These are phyloP conservation scores for Vidua chalybeata DNA, from an alignment of 2,113 vertebrate species.

Conservation along the genomic window DNA sequence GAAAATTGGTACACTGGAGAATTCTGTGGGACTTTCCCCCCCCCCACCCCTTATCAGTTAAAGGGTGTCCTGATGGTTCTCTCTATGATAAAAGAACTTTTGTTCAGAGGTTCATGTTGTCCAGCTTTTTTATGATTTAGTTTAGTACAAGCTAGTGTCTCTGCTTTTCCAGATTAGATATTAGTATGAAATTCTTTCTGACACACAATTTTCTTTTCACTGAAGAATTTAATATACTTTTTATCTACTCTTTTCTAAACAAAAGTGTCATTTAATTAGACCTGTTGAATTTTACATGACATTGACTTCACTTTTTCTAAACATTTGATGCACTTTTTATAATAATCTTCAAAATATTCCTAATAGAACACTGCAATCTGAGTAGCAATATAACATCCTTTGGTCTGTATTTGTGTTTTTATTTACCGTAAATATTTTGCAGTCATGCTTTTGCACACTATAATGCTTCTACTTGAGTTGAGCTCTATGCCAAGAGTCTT, in stretches of 20 bases:
- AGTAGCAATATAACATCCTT: background rate
- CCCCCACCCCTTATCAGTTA: background rate
- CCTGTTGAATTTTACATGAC: background rate
- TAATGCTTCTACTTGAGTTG: background rate
- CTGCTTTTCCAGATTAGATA: background rate
- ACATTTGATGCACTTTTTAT: background rate
- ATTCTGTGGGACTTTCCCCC: accelerated
- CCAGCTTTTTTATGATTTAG: background rate
- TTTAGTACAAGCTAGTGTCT: background rate
- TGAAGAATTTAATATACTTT: background rate
- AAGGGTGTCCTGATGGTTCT: background rate
- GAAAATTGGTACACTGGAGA: background rate
- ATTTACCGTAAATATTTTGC: background rate
- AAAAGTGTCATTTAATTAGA: background rate
- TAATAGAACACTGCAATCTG: background rate
- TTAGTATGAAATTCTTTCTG: background rate
- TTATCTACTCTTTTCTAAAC: background rate
- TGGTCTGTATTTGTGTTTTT: background rate
- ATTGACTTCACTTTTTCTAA: background rate
- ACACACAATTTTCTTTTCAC: background rate
- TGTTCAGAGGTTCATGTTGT: background rate
- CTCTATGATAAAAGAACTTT: background rate
- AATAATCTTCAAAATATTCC: background rate
- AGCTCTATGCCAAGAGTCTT: background rate
- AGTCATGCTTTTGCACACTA: background rate